Base-by-base conservation (phyloP, 2,797 vertebrate genomes). In the Okamejei kenojei region DNA sequence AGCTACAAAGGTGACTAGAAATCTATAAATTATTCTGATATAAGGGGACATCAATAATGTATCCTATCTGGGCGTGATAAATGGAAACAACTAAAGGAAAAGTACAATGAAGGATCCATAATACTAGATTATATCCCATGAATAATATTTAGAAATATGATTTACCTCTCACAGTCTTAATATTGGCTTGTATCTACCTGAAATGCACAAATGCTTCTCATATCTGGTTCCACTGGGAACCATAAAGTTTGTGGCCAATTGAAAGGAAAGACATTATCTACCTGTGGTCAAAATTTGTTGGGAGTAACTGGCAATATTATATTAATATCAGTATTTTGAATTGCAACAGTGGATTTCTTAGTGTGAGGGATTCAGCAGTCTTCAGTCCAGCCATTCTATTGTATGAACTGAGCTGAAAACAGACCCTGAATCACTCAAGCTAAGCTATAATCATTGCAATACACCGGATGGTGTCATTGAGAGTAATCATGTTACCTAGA, bases 1-100 rank as follows among this genome's bases (percentile, higher is more conserved):
- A 92, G 11, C 71, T 92, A 54, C 68, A 92, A 92, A 92, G 23
- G 6, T 10, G 54, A 92, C 38, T 35, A 74, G 38, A 74, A 76
- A 58, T 45, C 23, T 38, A 92, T 92, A 76, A 76, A 76, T 92
- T 92, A 92, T 26, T 74, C 32, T 0, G 35, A 26, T 91, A 91
- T 74, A 91, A 74, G 76, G 90, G 54, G 35, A 92, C 38, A 92
- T 92, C 71, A 92, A 74, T 54, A 76, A 74, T 76, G 71, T 58
- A 76, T 74, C 71, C 35, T 54, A 35, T 92, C 23, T 73, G 38
- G 76, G 76, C n/a, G 26, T 58, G 90, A 92, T 38, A 92, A 92
- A 92, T 92, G 38, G 35, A 19, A 74, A 32, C 26, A 38, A 92
- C 10, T 54, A 35, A 45, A 91, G 45, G 90, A 13, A 92, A 91